These are phyloP conservation scores for Melinaea marsaeus DNA, from an alignment of 2,888 invertebrate genomes.

Conservation along the genomic window DNA sequence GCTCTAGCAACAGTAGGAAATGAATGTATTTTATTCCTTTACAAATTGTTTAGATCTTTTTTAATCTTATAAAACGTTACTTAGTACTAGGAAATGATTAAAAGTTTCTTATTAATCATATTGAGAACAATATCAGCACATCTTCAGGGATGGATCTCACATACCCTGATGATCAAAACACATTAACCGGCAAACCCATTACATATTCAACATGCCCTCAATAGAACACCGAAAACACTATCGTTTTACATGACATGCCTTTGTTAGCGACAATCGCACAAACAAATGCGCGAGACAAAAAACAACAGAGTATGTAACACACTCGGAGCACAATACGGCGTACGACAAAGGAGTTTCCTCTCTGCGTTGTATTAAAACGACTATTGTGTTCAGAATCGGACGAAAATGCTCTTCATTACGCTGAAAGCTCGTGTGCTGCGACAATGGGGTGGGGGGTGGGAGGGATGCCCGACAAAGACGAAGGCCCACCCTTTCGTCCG, in stretches of 20 bases:
- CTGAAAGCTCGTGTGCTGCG: conserved; percentile 77
- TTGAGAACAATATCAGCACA: neutral
- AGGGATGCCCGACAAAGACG: conserved; percentile 58
- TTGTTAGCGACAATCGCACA: conserved; percentile 65
- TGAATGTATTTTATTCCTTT: neutral
- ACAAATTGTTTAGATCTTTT: neutral
- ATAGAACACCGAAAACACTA: conserved; percentile 31
- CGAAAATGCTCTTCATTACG: conserved; percentile 80
- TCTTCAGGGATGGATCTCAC: too few relatives aligned
- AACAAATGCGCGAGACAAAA: conserved; percentile 56
- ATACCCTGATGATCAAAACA: too few relatives aligned
- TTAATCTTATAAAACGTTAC: neutral
- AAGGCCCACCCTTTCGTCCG: conserved; percentile 74
- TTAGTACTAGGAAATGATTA: neutral
- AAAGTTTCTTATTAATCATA: neutral
- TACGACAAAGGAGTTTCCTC: conserved; percentile 71
- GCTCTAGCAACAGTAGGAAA: conserved; percentile 12
- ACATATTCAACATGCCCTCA: conserved; percentile 27
- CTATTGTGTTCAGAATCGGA: conserved; percentile 75
- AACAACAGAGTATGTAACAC: conserved; percentile 63
- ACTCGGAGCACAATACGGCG: conserved; percentile 66
- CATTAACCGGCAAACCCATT: too few relatives aligned
- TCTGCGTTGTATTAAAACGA: conserved; percentile 74
- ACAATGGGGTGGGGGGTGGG: conserved; percentile 64
- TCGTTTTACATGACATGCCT: conserved; percentile 47